phyloP scores from a whole-genome alignment of 2,797 vertebrate species.

The Botia kubotai region DNA sequence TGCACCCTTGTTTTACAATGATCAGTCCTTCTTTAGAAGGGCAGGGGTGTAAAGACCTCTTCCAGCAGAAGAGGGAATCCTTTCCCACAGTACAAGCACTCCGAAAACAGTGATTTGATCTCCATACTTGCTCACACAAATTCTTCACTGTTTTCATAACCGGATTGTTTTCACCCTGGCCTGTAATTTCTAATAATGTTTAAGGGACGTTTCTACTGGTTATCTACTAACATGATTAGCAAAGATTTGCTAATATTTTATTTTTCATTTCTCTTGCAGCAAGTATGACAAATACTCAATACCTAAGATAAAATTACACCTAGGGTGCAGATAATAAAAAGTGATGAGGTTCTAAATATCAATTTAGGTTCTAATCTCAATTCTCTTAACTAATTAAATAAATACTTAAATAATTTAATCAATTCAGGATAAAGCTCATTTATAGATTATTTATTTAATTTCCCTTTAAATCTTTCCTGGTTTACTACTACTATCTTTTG shows the following conservation, averaged over 20 bases:
- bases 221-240: background rate
- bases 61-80: slow-evolving; percentile 75
- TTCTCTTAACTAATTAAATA: too few species aligned
- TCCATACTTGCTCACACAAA: slow-evolving; percentile 64
- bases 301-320: too few species aligned
- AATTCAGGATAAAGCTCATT: too few species aligned
- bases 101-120: slow-evolving; percentile 39
- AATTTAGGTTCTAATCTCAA: too few species aligned
- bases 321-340: too few species aligned
- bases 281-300: background rate
- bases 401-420: too few species aligned
- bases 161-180: slow-evolving; percentile 65
- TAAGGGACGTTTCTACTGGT: slow-evolving; percentile 68
- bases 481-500: too few species aligned
- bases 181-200: slow-evolving; percentile 63
- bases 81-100: slow-evolving; percentile 52
- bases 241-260: background rate
- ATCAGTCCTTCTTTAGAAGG: background rate
- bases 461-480: too few species aligned
- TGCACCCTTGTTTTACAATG: background rate
- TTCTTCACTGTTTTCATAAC: slow-evolving; percentile 64
- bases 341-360: too few species aligned
- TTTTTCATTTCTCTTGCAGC: background rate
- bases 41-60: slow-evolving; percentile 22
- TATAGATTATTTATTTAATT: too few species aligned